phyloP scores from a whole-genome alignment of 2,113 vertebrate species.

The Ranitomeya imitator region DNA sequence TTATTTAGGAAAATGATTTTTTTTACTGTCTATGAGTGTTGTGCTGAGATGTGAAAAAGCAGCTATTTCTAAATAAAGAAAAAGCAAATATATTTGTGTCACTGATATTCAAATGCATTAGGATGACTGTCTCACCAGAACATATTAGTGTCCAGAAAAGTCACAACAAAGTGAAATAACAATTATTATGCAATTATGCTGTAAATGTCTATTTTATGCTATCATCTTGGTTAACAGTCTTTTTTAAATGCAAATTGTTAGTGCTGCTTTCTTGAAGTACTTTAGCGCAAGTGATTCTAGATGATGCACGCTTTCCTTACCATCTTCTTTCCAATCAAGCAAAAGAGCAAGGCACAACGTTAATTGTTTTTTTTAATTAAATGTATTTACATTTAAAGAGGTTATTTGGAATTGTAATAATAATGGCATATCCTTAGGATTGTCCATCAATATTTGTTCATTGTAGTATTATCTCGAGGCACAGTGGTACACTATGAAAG shows the following conservation, averaged over 20 bases:
- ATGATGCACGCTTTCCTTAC: background rate
- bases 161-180: slow-evolving; percentile 1
- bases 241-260: background rate
- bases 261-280: background rate
- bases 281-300: background rate
- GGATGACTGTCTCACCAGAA: background rate
- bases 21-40: background rate
- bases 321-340: background rate
- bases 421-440: too few relatives aligned
- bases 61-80: background rate
- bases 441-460: too few relatives aligned
- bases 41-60: background rate
- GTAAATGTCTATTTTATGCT: background rate
- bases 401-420: too few relatives aligned
- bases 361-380: background rate
- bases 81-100: background rate
- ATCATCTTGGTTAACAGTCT: background rate
- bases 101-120: background rate
- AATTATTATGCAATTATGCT: background rate
- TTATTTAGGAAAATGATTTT: background rate
- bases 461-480: too few relatives aligned
- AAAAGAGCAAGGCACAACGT: background rate
- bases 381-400: background rate
- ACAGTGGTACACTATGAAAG: too few relatives aligned
- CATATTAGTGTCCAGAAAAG: background rate